Percentiles rank a stretch among this genome's conserved stretches.
phyloP scores from a whole-genome alignment of 1,140 invertebrate genomes.

The Cotesia vestalis region DNA sequence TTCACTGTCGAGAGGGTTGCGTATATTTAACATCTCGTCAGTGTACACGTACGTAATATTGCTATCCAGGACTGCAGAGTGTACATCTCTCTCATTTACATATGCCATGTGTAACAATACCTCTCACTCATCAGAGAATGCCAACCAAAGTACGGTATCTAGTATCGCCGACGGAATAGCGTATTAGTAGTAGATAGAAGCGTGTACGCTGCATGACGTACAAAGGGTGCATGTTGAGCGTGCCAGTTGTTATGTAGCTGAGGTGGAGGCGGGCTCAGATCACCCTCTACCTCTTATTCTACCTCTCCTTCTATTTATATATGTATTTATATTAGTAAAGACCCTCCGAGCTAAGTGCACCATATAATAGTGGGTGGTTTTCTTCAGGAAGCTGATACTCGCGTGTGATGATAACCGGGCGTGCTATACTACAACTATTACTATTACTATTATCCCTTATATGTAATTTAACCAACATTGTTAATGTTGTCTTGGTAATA shows the following conservation, averaged over 20 bases:
- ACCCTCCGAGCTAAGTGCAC: too few relatives aligned
- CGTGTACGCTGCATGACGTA: constrained; percentile 22
- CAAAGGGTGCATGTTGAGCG: constrained; percentile 38
- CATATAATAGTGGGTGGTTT: too few relatives aligned
- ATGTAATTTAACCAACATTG: background rate
- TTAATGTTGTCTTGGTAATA: background rate
- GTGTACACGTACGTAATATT: too few relatives aligned
- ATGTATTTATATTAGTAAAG: background rate
- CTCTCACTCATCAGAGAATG: constrained; percentile 14
- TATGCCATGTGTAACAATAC: background rate
- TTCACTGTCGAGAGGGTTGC: constrained; percentile 3
- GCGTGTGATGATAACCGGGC: constrained; percentile 25
- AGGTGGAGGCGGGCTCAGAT: background rate
- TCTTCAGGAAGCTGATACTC: background rate
- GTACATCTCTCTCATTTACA: too few relatives aligned
- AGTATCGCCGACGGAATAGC: background rate
- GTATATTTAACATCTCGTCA: constrained; percentile 9
- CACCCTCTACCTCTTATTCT: background rate
- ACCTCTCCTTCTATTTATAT: too few relatives aligned
- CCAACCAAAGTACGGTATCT: background rate
- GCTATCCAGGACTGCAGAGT: too few relatives aligned
- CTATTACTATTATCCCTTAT: background rate
- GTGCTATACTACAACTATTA: background rate
- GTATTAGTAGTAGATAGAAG: background rate
- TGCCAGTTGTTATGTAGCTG: constrained; percentile 23